A percentile compares a stretch with the other conserved stretches of the same genome.
These are phyloP conservation scores for Halocynthia aurantium DNA, from an alignment of 23 tunicate species.

Conservation along the genomic window DNA sequence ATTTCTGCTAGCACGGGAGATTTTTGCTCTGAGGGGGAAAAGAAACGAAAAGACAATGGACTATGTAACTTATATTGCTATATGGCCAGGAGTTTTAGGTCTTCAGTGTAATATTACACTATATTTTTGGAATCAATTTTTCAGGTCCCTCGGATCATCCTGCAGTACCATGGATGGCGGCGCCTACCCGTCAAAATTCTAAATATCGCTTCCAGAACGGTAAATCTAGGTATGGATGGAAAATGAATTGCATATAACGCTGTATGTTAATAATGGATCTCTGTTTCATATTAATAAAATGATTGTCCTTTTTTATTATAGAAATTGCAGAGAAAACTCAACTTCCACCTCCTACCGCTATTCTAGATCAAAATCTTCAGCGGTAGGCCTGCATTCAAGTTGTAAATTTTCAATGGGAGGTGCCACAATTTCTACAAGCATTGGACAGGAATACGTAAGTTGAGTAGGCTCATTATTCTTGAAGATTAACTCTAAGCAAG, in stretches of 20 bases:
- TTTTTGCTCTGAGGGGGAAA: conserved; percentile 3
- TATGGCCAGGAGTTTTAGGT: not conserved
- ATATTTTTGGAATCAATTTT: not conserved
- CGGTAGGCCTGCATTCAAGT: not conserved
- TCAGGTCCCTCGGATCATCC: not conserved
- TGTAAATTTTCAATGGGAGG: conserved; percentile 5
- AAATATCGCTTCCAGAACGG: not conserved
- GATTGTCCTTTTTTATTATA: not conserved
- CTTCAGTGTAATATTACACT: not conserved
- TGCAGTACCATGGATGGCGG: not conserved
- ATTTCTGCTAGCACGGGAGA: conserved; percentile 21
- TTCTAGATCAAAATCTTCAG: not conserved
- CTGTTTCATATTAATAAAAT: no score
- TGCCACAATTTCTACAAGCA: not conserved
- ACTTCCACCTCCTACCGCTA: not conserved
- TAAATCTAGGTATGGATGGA: not conserved
- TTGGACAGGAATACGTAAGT: not conserved
- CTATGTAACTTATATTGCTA: not conserved
- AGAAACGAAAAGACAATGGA: not conserved
- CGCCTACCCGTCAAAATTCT: not conserved
- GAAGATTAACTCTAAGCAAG: not conserved
- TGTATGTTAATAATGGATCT: no score
- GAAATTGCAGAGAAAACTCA: not conserved
- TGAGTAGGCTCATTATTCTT: not conserved
- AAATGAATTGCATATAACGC: no score